Conservation (phyloP, 2,113 vertebrate genomes). For the Mesitornis unicolor region DNA sequence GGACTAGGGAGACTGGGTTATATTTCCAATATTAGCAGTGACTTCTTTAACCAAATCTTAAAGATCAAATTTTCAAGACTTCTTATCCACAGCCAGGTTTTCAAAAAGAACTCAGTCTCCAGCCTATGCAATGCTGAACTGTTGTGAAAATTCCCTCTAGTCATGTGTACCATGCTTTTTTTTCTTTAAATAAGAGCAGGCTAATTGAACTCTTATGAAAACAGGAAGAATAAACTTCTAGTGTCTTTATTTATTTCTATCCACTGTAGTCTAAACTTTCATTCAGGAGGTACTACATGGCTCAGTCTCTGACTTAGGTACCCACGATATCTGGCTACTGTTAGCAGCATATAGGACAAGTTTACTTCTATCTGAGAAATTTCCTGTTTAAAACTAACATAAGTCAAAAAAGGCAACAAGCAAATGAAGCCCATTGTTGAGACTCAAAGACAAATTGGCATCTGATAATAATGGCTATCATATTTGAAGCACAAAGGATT, state of each 20-base stretch:
- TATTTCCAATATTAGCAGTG: not conserved
- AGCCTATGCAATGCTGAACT: not conserved
- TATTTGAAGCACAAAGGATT: conserved; percentile 47
- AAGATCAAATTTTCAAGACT: not conserved
- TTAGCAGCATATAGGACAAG: not conserved
- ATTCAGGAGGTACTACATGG: not conserved
- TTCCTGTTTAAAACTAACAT: not conserved
- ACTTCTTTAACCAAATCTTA: not conserved
- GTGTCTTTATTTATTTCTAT: not conserved
- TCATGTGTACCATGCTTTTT: fast-evolving
- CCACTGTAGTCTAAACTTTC: not conserved
- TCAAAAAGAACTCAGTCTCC: not conserved
- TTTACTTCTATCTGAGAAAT: not conserved
- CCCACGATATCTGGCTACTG: not conserved
- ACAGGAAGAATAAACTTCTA: not conserved
- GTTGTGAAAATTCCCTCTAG: not conserved
- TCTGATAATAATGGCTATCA: conserved; percentile 32
- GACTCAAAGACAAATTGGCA: conserved; percentile 11
- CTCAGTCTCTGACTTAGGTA: not conserved
- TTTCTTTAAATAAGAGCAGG: not conserved
- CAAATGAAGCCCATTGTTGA: not conserved
- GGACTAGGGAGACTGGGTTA: fast-evolving
- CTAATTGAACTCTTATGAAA: not conserved
- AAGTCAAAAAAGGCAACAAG: not conserved
- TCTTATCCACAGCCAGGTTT: not conserved